phyloP scores from a whole-genome alignment of 2,113 vertebrate species.

The Falco punctatus region DNA sequence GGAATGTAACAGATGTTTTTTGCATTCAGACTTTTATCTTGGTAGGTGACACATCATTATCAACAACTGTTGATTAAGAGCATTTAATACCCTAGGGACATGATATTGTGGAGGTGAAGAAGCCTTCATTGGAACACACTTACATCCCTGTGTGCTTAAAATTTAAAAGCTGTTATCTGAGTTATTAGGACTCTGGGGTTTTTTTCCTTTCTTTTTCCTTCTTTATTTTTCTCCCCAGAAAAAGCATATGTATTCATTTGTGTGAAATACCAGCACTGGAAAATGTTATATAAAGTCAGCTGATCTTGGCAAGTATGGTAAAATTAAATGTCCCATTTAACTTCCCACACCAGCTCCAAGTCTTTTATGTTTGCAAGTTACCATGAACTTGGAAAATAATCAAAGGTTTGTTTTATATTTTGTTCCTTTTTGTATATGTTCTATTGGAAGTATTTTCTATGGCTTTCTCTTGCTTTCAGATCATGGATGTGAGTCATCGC shows the following conservation, averaged over 20 bases:
- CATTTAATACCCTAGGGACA: slow-evolving; percentile 8
- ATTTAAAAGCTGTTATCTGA: slow-evolving; percentile 15
- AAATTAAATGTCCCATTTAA: not conserved
- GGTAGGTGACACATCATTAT: slow-evolving; percentile 56
- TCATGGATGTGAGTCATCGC: not conserved
- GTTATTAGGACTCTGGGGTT: not conserved
- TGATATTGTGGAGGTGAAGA: not conserved
- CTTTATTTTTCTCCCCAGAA: not conserved
- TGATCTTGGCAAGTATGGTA: slow-evolving; percentile 1
- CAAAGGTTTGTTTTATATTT: not conserved
- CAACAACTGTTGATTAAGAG: slow-evolving; percentile 53
- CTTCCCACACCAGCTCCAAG: not conserved
- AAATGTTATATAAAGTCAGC: not conserved
- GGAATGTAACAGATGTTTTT: slow-evolving; percentile 61
- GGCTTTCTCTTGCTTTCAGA: not conserved
- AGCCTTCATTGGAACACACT: slow-evolving; percentile 7
- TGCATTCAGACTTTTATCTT: slow-evolving; percentile 52
- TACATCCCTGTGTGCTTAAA: slow-evolving; percentile 4
- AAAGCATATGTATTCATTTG: not conserved
- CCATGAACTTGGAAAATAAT: not conserved
- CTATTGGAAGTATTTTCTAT: not conserved
- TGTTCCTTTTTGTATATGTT: not conserved
- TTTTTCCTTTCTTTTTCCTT: not conserved
- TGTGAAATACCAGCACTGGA: not conserved
- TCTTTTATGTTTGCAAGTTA: not conserved